A percentile compares a stretch with the other conserved stretches of the same genome.
phyloP scores from a whole-genome alignment of 2,113 vertebrate species.

The Ptilorrhoa leucosticta region DNA sequence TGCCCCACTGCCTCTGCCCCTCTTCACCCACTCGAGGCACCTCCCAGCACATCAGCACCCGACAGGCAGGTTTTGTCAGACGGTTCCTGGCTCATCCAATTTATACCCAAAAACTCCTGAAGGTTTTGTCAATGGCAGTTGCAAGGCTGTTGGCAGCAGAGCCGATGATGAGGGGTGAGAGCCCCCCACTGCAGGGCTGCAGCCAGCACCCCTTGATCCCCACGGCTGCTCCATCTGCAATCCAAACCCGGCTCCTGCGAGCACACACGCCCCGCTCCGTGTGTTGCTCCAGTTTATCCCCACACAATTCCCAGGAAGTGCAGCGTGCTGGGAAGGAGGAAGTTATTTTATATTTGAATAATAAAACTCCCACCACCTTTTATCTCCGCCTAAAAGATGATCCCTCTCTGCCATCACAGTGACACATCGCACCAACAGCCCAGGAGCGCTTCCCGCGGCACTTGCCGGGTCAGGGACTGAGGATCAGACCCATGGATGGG shows the following conservation, averaged over 20 bases:
- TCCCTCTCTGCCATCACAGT: neutral
- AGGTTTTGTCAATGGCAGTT: neutral
- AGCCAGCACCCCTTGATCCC: rapidly evolving
- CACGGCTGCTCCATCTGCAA: rapidly evolving
- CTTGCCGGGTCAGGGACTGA: rapidly evolving
- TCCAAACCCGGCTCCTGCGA: neutral
- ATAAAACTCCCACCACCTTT: slow-evolving; percentile 45
- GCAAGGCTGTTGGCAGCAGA: rapidly evolving
- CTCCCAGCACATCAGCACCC: rapidly evolving
- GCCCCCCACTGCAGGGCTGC: rapidly evolving
- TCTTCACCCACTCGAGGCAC: rapidly evolving
- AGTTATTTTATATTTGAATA: slow-evolving; percentile 35
- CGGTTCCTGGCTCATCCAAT: rapidly evolving
- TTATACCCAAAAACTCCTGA: neutral
- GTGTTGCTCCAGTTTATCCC: neutral
- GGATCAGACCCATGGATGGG: rapidly evolving
- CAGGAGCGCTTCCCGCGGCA: rapidly evolving
- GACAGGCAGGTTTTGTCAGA: rapidly evolving
- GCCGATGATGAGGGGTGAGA: rapidly evolving
- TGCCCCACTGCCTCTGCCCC: neutral
- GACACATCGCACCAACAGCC: neutral
- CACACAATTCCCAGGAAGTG: neutral
- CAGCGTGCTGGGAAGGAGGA: neutral
- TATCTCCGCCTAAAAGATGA: neutral
- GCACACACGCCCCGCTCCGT: rapidly evolving